Percentiles rank a stretch among this genome's conserved stretches.
phyloP scores from a whole-genome alignment of 2,113 vertebrate genomes.

The Carlito syrichta region DNA sequence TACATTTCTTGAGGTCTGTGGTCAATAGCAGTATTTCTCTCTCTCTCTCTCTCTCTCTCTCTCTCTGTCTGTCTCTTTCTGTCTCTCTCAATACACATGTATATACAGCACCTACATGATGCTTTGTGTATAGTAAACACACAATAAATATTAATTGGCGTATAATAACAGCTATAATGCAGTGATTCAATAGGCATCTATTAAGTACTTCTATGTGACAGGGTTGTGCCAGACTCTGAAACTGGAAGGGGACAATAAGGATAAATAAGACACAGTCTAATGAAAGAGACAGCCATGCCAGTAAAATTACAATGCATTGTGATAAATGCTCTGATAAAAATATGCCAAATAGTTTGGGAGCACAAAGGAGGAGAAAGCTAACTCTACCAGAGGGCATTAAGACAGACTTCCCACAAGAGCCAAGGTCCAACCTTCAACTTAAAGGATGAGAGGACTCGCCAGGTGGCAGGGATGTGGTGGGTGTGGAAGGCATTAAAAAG shows the following conservation, averaged over 20 bases:
- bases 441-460: neutral
- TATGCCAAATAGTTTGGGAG: neutral
- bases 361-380: neutral
- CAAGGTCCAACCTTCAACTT: neutral
- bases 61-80: neutral
- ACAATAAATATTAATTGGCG: neutral
- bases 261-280: neutral
- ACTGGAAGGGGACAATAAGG: neutral
- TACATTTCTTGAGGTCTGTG: neutral
- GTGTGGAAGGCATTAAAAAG: neutral
- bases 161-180: neutral
- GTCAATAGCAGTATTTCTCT: neutral
- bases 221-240: neutral
- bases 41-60: neutral
- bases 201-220: neutral
- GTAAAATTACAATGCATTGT: neutral
- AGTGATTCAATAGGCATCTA: neutral
- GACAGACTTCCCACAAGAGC: neutral
- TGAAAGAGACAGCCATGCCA: neutral
- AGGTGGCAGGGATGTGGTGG: neutral
- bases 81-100: neutral
- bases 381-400: neutral
- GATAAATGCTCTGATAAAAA: neutral
- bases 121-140: neutral
- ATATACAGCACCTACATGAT: neutral